Evolutionary conservation across 2,888 invertebrate species (phyloP).

Genomic region (Microplitis manilae): DNA sequence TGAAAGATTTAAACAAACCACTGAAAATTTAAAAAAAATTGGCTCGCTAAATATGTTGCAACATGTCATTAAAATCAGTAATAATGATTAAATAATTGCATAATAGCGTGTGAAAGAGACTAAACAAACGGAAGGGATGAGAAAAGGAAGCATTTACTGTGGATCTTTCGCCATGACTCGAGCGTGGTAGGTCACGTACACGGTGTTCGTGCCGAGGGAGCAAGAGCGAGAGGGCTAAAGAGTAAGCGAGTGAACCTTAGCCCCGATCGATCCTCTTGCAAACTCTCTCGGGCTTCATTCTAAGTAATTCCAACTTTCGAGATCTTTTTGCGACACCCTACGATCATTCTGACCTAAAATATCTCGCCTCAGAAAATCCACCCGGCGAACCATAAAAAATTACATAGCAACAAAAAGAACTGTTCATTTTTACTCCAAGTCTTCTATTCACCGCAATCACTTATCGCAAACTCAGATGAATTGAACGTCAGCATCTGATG

Average conservation of each 20-base stretch:
- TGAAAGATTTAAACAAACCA: background rate
- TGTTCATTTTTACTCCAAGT: too few species aligned
- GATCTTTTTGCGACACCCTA: background rate
- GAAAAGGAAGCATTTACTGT: conserved; percentile 45
- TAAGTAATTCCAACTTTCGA: background rate
- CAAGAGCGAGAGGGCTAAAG: conserved; percentile 5
- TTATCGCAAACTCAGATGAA: background rate
- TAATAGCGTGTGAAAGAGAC: conserved; percentile 4
- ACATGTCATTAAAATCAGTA: conserved; percentile 3
- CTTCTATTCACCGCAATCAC: background rate
- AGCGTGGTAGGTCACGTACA: conserved; percentile 52
- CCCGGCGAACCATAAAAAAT: background rate
- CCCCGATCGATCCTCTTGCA: conserved; percentile 43
- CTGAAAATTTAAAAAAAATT: background rate
- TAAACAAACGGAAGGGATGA: conserved; percentile 32
- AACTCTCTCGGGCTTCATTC: conserved; percentile 3
- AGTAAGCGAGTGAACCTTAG: background rate
- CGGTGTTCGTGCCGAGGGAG: conserved; percentile 16
- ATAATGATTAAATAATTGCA: conserved; percentile 18
- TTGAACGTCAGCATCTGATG: too few species aligned
- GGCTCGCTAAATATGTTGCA: background rate
- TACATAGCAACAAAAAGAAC: background rate
- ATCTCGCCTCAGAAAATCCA: background rate
- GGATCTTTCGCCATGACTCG: conserved; percentile 49
- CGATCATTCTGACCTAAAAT: background rate